A percentile compares a stretch with the other conserved stretches of the same genome.
These are phyloP conservation scores for Himalopsyche tibetana DNA, from an alignment of 2,888 invertebrate genomes.

Conservation along the genomic window DNA sequence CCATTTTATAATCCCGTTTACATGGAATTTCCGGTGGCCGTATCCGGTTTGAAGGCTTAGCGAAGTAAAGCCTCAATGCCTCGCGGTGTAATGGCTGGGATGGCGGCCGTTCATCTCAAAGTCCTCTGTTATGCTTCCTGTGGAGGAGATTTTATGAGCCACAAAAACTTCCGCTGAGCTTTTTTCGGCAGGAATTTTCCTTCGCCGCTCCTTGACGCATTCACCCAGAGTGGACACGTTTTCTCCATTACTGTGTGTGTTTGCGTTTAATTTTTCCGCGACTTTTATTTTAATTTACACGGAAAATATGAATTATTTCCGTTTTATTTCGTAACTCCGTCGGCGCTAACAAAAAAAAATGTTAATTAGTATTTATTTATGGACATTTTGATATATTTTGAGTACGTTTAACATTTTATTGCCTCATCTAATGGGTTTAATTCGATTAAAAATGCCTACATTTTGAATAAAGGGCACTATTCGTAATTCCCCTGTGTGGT, in stretches of 20 bases:
- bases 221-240: constrained; percentile 37
- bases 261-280: constrained; percentile 37
- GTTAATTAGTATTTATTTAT: neutral
- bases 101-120: constrained; percentile 34
- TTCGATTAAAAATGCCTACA: too few relatives aligned
- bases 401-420: neutral
- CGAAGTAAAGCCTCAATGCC: constrained; percentile 48
- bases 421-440: too few relatives aligned
- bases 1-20: constrained; percentile 58
- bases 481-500: too few relatives aligned
- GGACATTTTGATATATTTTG: constrained; percentile 18
- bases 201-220: constrained; percentile 29
- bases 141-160: constrained; percentile 54
- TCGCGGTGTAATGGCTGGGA: constrained; percentile 1
- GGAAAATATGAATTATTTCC: constrained; percentile 18
- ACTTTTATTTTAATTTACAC: constrained; percentile 13
- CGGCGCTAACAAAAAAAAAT: neutral
- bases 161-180: constrained; percentile 43
- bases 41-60: constrained; percentile 48
- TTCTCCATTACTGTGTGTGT: constrained; percentile 41
- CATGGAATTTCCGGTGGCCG: constrained; percentile 48
- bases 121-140: constrained; percentile 10
- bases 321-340: neutral
- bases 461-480: too few relatives aligned
- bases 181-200: constrained; percentile 1